Conservation (phyloP, 1,140 invertebrate genomes). For the Ericerus pela region DNA sequence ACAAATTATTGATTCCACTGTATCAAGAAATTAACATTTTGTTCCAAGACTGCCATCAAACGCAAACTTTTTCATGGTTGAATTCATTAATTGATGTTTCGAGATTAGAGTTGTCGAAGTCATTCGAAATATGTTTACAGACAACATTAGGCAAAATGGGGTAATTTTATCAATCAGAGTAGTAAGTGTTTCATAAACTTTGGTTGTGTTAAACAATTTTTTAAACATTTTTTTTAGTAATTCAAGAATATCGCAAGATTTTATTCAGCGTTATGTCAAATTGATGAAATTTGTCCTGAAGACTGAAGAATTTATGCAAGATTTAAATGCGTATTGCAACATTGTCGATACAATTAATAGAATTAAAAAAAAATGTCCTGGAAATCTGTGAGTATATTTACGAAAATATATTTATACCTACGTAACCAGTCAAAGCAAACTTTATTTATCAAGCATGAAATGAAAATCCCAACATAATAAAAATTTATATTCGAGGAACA, state of each 20-base stretch:
- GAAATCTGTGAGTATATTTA: too few species aligned
- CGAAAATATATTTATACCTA: too few species aligned
- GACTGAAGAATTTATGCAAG: constrained; percentile 21
- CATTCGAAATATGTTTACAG: background rate
- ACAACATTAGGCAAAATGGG: background rate
- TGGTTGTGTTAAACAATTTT: too few species aligned
- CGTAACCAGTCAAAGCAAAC: too few species aligned
- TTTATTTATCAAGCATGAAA: too few species aligned
- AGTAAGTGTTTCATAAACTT: too few species aligned
- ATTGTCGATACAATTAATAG: too few species aligned
- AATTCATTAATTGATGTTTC: background rate
- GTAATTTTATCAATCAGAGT: background rate
- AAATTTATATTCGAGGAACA: too few species aligned
- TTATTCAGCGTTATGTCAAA: background rate
- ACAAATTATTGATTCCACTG: background rate
- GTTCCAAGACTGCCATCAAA: background rate
- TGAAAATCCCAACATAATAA: too few species aligned
- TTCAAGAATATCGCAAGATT: background rate
- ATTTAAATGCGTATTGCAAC: too few species aligned
- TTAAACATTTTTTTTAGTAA: constrained; percentile 1
- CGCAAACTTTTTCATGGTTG: background rate
- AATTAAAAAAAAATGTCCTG: too few species aligned
- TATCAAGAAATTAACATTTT: background rate
- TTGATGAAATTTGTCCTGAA: constrained; percentile 25
- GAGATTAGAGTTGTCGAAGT: background rate